These are phyloP conservation scores for Aphidius gifuensis DNA, from an alignment of 1,140 invertebrate species.

Conservation along the genomic window DNA sequence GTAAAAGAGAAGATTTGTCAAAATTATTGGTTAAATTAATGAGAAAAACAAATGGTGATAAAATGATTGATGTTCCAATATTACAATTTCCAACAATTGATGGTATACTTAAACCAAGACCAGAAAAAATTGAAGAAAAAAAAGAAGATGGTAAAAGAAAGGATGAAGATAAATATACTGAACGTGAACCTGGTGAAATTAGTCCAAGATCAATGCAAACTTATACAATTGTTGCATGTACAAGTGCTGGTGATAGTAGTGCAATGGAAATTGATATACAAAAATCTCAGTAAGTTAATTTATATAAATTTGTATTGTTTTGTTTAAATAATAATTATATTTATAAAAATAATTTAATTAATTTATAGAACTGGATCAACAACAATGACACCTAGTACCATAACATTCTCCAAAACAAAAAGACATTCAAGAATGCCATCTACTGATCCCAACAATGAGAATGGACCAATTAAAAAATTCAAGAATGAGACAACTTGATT, in stretches of 20 bases:
- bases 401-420: slow-evolving; percentile 28
- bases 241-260: slow-evolving; percentile 33
- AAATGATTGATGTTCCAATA: slow-evolving; percentile 45
- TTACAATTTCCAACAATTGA: slow-evolving; percentile 51
- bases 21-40: slow-evolving; percentile 69
- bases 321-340: not conserved
- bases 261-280: slow-evolving; percentile 35
- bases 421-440: slow-evolving; percentile 37
- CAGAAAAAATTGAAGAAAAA: slow-evolving; percentile 29
- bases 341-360: too few relatives aligned
- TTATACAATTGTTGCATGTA: slow-evolving; percentile 38
- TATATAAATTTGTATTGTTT: not conserved
- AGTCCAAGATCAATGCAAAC: slow-evolving; percentile 22
- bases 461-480: slow-evolving; percentile 39
- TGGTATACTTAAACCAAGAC: slow-evolving; percentile 46
- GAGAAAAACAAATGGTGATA: slow-evolving; percentile 55
- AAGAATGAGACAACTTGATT: slow-evolving; percentile 47
- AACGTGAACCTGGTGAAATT: slow-evolving; percentile 25
- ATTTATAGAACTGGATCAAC: slow-evolving; percentile 10
- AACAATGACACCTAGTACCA: slow-evolving; percentile 31
- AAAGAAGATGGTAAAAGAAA: slow-evolving; percentile 24
- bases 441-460: too few relatives aligned
- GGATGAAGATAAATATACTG: slow-evolving; percentile 20
- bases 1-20: slow-evolving; percentile 78
- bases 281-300: slow-evolving; percentile 13